Evolutionary conservation across 2,888 invertebrate species (phyloP), one percentile per base, ranked within the genome.

Genomic region (Ctena decussata): DNA sequence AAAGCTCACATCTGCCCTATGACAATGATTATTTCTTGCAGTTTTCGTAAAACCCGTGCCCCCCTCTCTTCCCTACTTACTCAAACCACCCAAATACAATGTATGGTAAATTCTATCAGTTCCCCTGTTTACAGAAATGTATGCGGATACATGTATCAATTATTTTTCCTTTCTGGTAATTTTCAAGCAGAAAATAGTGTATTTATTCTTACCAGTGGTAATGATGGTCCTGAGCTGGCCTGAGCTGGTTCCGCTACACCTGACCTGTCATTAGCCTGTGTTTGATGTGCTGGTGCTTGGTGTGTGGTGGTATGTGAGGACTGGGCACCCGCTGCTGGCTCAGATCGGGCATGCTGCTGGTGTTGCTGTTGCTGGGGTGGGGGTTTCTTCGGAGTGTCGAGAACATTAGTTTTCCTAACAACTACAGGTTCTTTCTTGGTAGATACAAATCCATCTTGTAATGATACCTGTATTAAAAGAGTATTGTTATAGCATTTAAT

Each of bases 401-500:
- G 90, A 70, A 96, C 93, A 91, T 96, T 96, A 37, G 95, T 91
- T 77, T 92, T 90, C 30, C 90, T 85, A 0, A 87, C 90, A 24
- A 89, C 87, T 74, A 91, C 88, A 39, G 89, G 70, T 15, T 85
- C 77, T 44, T 92, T 92, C 76, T 90, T 91, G 91, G 91, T 94
- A 5, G 95, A 77, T 60, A 88, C 92, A 72, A 95, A 95, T n/a
- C 96, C 96, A 97, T 92, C 97, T 96, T 96, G 98, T 97, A 95
- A 97, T 96, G 93, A 98, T 97, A 92, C 97, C 98, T 98, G n/a
- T n/a, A n/a, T n/a, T n/a, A n/a, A n/a, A n/a, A n/a, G n/a, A n/a
- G n/a, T n/a, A 41, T 41, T 15, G 15, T 15, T 41, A 41, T 15
- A 41, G 15, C 41, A 15, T 41, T 6, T 41, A 41, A 41, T 41